These are phyloP conservation scores for Drymonia ruficornis DNA, from an alignment of 2,888 invertebrate species.

Conservation along the genomic window DNA sequence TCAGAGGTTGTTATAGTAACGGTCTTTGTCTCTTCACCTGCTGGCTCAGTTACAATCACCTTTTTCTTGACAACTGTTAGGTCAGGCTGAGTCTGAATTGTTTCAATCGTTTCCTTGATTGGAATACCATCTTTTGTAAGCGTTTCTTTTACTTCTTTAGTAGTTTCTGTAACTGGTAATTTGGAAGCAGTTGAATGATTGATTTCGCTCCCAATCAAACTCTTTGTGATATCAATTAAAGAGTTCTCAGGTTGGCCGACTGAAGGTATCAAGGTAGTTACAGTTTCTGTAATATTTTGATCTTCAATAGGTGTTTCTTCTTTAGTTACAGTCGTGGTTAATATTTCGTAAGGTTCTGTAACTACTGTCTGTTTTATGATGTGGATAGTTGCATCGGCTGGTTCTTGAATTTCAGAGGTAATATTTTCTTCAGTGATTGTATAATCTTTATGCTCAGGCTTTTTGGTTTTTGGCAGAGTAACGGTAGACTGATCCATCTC, in stretches of 20 bases:
- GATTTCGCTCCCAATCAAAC: slow-evolving; percentile 23
- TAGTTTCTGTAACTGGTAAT: background rate
- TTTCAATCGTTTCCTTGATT: slow-evolving; percentile 1
- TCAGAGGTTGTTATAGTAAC: background rate
- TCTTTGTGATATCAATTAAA: slow-evolving; percentile 20
- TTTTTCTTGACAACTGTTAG: slow-evolving; percentile 13
- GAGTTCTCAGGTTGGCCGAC: slow-evolving; percentile 1
- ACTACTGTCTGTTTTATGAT: slow-evolving; percentile 9
- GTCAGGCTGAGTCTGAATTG: slow-evolving; percentile 9
- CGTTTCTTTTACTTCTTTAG: background rate
- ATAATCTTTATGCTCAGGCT: slow-evolving; percentile 9
- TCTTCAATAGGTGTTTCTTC: slow-evolving; percentile 12
- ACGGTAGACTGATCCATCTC: slow-evolving; percentile 33
- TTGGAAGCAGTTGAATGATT: slow-evolving; percentile 7
- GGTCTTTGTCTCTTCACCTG: background rate
- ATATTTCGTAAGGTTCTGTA: slow-evolving; percentile 18
- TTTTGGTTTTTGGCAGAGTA: slow-evolving; percentile 11
- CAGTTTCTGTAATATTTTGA: slow-evolving; percentile 13
- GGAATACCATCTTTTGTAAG: background rate
- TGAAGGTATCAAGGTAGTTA: background rate
- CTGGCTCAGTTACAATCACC: background rate
- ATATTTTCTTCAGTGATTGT: background rate
- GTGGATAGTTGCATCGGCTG: background rate
- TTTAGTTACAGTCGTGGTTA: slow-evolving; percentile 14
- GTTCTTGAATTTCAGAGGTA: background rate